A percentile compares a stretch with the other conserved stretches of the same genome.
Conservation (phyloP, 1,140 invertebrate species). For the Pomacea maculata region DNA sequence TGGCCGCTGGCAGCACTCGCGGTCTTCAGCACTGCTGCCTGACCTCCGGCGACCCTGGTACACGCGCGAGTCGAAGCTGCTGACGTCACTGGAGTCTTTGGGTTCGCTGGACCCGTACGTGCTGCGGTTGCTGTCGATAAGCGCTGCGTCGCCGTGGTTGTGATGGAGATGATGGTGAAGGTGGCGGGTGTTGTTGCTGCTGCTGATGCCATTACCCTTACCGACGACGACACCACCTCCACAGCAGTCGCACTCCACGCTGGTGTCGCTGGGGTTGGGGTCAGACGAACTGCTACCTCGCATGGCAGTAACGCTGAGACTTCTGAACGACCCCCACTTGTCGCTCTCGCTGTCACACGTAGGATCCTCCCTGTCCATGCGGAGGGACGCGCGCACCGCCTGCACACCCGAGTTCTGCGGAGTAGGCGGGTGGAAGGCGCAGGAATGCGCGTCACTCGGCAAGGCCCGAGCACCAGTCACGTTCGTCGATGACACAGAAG, state of each 20-base stretch:
- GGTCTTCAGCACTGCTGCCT: constrained; percentile 19
- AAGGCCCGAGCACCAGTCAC: no score
- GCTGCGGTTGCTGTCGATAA: constrained; percentile 51
- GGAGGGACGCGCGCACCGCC: neutral
- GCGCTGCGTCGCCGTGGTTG: constrained; percentile 28
- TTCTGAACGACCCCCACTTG: constrained; percentile 17
- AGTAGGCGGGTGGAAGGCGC: neutral
- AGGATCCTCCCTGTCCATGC: neutral
- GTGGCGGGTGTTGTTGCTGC: neutral
- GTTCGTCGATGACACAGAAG: neutral
- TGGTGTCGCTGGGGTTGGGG: constrained; percentile 42
- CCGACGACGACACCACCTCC: neutral
- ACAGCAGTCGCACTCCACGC: constrained; percentile 43
- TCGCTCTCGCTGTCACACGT: constrained; percentile 7
- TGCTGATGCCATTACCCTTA: neutral
- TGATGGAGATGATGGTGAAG: neutral
- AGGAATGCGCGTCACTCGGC: neutral
- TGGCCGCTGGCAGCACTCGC: neutral
- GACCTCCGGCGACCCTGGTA: constrained; percentile 35
- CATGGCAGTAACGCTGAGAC: constrained; percentile 30
- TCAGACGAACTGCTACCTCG: constrained; percentile 46
- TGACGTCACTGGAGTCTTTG: constrained; percentile 52
- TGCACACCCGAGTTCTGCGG: neutral
- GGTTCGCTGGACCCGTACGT: constrained; percentile 54
- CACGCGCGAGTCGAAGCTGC: constrained; percentile 56